Conservation (phyloP, 2,888 invertebrate genomes). For the Neoitamus cyanurus region DNA sequence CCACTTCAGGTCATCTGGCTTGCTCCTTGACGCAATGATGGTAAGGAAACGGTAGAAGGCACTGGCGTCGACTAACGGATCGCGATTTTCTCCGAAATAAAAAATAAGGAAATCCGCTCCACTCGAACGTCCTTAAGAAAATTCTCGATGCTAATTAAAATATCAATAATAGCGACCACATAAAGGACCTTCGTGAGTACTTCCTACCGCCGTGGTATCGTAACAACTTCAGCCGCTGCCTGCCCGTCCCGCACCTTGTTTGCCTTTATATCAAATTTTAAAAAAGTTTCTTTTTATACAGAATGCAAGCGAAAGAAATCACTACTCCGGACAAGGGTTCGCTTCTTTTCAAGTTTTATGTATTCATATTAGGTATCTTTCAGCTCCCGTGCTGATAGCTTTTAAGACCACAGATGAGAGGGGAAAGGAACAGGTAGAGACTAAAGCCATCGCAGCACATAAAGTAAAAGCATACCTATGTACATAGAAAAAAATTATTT, state of each 20-base stretch:
- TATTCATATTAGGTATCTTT: conserved; percentile 16
- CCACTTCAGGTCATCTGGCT: conserved; percentile 12
- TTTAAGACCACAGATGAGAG: background rate
- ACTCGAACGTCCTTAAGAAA: background rate
- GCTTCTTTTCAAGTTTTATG: conserved; percentile 3
- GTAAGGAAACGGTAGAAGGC: background rate
- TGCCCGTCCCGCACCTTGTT: conserved; percentile 5
- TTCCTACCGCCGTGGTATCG: background rate
- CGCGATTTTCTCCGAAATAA: background rate
- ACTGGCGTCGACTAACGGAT: background rate
- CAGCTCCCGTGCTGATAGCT: background rate
- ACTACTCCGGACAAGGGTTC: background rate
- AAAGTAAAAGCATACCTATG: background rate
- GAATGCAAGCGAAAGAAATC: conserved; percentile 18
- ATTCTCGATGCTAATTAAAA: conserved; percentile 41
- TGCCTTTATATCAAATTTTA: conserved; percentile 35
- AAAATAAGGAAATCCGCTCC: background rate
- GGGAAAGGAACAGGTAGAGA: background rate
- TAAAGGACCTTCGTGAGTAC: conserved; percentile 37
- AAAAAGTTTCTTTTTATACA: background rate
- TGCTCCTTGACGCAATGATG: background rate
- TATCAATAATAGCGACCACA: conserved; percentile 34
- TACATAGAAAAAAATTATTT: conserved; percentile 6
- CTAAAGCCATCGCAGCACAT: background rate
- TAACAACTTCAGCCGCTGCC: background rate